phyloP scores from a whole-genome alignment of 2,797 vertebrate species.

The Caiman crocodilus region DNA sequence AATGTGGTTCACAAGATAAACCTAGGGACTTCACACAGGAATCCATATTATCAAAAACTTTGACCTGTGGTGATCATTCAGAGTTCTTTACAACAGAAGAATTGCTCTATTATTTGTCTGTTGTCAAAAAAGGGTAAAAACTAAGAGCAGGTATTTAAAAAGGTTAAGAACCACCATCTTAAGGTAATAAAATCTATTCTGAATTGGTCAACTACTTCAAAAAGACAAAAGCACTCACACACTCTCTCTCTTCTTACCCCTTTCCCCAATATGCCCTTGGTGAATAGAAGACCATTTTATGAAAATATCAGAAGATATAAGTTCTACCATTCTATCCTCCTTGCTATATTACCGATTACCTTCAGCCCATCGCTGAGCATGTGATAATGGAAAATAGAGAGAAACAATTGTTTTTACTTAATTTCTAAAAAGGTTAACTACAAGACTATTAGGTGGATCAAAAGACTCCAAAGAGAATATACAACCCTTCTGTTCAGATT shows the following conservation, averaged over 20 bases:
- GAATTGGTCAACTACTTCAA: neutral
- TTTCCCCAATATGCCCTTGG: neutral
- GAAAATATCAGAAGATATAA: neutral
- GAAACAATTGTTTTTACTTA: neutral
- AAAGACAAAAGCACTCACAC: neutral
- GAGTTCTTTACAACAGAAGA: too few species aligned
- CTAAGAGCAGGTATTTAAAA: too few species aligned
- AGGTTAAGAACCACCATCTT: too few species aligned
- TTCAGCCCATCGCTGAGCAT: neutral
- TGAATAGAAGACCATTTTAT: neutral
- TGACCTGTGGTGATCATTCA: too few species aligned
- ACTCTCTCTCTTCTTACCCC: too few species aligned
- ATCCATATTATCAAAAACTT: too few species aligned
- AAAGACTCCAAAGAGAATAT: neutral
- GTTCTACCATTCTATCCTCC: neutral
- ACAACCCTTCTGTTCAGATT: neutral
- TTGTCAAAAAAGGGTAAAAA: too few species aligned
- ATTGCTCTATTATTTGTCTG: too few species aligned
- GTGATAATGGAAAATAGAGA: neutral
- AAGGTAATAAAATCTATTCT: neutral
- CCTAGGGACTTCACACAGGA: too few species aligned
- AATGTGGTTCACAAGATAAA: too few species aligned
- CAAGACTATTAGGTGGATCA: neutral
- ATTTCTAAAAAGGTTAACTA: neutral
- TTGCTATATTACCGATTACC: neutral